Evolutionary conservation across 2,797 vertebrate genomes (phyloP).

Genomic region (Steatocranus sp.): DNA sequence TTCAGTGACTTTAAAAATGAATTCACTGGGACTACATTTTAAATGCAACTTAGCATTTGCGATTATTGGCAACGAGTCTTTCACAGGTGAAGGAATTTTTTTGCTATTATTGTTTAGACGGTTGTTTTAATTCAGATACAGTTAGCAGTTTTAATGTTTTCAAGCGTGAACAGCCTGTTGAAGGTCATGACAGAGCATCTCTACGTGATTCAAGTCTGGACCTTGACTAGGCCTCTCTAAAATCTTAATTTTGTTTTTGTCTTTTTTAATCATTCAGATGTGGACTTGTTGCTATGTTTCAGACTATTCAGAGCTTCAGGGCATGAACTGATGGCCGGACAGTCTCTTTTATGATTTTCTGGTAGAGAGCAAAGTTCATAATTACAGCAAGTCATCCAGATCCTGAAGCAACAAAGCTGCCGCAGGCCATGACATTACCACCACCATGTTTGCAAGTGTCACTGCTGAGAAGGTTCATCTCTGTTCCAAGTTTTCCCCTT

Average conservation of each 20-base stretch:
- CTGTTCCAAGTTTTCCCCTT: neutral
- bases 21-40: neutral
- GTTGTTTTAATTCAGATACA: neutral
- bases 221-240: neutral
- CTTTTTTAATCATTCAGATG: neutral
- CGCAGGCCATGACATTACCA: neutral
- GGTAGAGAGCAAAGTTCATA: neutral
- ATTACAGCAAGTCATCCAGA: neutral
- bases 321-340: neutral
- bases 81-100: neutral
- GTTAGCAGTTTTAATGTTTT: neutral
- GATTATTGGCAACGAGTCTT: neutral
- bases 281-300: neutral
- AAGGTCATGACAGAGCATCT: neutral
- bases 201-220: fast-evolving
- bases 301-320: neutral
- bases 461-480: neutral
- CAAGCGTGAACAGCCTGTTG: neutral
- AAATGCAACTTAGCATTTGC: neutral
- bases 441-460: neutral
- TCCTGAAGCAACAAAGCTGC: fast-evolving
- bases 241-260: neutral
- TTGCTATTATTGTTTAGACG: neutral
- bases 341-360: neutral
- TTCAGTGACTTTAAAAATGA: neutral